Base-by-base conservation (phyloP, 2,113 vertebrate species). In the Gulo gulo region DNA sequence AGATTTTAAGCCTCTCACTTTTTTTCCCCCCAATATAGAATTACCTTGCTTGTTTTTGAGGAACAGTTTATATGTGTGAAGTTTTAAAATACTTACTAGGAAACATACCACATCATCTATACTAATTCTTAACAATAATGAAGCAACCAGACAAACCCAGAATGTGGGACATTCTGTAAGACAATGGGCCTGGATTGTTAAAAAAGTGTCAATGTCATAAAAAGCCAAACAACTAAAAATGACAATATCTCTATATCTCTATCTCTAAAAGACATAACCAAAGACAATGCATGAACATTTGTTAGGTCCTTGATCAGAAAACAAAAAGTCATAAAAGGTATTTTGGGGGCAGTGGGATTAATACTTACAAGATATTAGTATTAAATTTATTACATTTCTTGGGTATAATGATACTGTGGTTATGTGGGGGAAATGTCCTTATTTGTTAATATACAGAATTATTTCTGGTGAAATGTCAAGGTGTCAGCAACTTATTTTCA, bases 401-500 rank as follows among this genome's bases (percentile, higher is more conserved):
- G 61, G 45, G 21, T 29, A 34, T 69, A 52, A 31, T 63, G 63
- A 24, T 84, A 24, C 18, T 71, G 11, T 16, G 24, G 69, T 78
- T 71, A 39, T 65, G 26, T 73, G 39, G 18, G 18, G 61, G 59
- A 12, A 59, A 65, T 15, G 7, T 14, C 39, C 36, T 94, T 57
- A 65, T 29, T 26, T 78, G 4, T 90, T 78, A 89, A 74, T 42
- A 81, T 3, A 45, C 24, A 34, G 59, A 39, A 24, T 94, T 96
- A 91, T 59, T 88, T 84, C 45, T 45, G 21, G 14, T 80, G 23
- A 76, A 39, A 39, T 92, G 23, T 36, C 76, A 94, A 12, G 50
- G 65, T 95, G 18, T 69, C n/a, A 87, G 61, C 20, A 87, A 90
- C 20, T 94, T 78, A 85, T 93, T 96, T 90, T 94, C 73, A 86